These are phyloP conservation scores for Galaxea fascicularis DNA, from an alignment of 92 coral and sea anemone genomes.

Conservation along the genomic window DNA sequence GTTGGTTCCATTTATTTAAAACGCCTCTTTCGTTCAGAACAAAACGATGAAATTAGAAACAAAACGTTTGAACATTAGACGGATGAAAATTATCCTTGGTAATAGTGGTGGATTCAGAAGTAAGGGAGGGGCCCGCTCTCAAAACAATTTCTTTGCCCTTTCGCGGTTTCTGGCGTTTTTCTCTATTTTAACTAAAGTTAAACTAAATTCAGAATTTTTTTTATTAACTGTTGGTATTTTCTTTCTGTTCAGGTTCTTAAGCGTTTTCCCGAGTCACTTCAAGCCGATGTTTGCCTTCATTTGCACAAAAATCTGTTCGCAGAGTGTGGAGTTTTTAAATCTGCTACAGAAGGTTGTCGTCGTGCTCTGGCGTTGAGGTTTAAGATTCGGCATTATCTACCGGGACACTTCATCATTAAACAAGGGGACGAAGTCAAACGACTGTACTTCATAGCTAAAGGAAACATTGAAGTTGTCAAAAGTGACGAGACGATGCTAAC, in stretches of 20 bases:
- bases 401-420: conserved; percentile 91
- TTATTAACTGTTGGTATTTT: neutral
- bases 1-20: too few species aligned
- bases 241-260: conserved; percentile 75
- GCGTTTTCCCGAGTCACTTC: conserved; percentile 92
- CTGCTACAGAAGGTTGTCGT: conserved; percentile 88
- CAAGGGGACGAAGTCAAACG: conserved; percentile 95
- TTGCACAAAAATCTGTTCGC: conserved; percentile 83
- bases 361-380: conserved; percentile 93
- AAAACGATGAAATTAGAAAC: too few species aligned
- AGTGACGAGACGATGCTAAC: conserved; percentile 75
- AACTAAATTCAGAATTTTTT: too few species aligned
- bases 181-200: too few species aligned
- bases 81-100: too few species aligned
- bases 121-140: too few species aligned
- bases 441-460: conserved; percentile 89
- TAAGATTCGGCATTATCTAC: conserved; percentile 83
- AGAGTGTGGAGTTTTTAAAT: conserved; percentile 83
- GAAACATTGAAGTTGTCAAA: conserved; percentile 86
- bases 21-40: too few species aligned
- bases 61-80: too few species aligned
- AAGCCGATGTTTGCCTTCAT: conserved; percentile 92
- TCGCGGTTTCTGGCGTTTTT: too few species aligned
- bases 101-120: too few species aligned
- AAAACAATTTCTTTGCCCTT: too few species aligned